Evolutionary conservation across 2,113 vertebrate species (phyloP).

Genomic region (Podiceps cristatus): DNA sequence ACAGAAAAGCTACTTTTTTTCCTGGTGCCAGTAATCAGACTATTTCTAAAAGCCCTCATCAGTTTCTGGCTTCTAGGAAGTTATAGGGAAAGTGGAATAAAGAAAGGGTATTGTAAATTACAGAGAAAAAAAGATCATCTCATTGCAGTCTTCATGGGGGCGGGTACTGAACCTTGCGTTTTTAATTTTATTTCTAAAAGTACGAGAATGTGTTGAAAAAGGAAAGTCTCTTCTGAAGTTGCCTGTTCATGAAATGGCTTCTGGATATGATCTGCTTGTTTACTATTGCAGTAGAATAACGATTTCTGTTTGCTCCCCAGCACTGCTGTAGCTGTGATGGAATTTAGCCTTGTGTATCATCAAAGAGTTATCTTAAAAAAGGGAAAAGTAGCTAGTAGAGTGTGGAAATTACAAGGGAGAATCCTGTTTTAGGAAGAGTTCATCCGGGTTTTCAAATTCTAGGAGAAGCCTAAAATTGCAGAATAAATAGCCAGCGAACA

Average conservation of each 20-base stretch:
- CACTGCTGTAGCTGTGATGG: not conserved
- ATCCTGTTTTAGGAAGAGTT: not conserved
- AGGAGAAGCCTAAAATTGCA: not conserved
- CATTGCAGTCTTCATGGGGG: not conserved
- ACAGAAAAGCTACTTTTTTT: not conserved
- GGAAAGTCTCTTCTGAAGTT: not conserved
- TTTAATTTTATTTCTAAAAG: not conserved
- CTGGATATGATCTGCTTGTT: not conserved
- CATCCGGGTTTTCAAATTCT: not conserved
- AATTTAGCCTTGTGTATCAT: not conserved
- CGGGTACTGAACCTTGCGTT: not conserved
- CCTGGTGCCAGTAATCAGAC: not conserved
- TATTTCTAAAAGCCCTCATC: not conserved
- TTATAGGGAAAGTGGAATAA: not conserved
- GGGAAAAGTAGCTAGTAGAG: accelerated
- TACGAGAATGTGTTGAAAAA: not conserved
- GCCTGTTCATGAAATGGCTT: not conserved
- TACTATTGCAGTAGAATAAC: not conserved
- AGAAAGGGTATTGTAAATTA: not conserved
- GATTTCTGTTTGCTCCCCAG: not conserved
- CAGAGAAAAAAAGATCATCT: not conserved
- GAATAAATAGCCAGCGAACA: not conserved
- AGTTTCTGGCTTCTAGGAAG: not conserved
- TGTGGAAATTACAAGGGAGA: accelerated
- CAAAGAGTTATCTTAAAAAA: not conserved